Conservation (phyloP, 2,113 vertebrate genomes). For the Gila orcuttii region DNA sequence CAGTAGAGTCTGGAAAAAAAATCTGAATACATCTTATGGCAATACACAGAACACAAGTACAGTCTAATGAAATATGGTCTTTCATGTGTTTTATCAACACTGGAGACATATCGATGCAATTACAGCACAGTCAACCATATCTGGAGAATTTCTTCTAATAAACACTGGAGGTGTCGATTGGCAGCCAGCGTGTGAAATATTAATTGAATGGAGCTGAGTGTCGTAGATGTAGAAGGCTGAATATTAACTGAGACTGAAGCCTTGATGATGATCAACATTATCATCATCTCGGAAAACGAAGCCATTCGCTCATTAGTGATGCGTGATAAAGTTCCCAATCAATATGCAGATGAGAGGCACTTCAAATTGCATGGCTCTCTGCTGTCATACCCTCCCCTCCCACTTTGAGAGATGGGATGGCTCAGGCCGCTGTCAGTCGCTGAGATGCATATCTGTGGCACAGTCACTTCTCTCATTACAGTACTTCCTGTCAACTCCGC, state of each 20-base stretch:
- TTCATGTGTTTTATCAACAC: constrained; percentile 44
- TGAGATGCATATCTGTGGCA: constrained; percentile 41
- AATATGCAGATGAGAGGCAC: constrained; percentile 75
- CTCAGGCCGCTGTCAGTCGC: constrained; percentile 21
- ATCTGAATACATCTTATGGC: not conserved
- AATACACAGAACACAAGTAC: constrained; percentile 38
- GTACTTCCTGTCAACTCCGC: constrained; percentile 45
- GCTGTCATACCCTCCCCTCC: constrained; percentile 48
- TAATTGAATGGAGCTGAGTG: constrained; percentile 63
- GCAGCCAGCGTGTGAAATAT: constrained; percentile 50
- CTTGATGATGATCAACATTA: constrained; percentile 72
- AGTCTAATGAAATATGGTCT: constrained; percentile 36
- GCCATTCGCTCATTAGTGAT: constrained; percentile 69
- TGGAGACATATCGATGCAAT: constrained; percentile 49
- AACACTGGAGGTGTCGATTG: constrained; percentile 57
- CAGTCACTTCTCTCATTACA: constrained; percentile 39
- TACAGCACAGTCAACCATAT: constrained; percentile 54
- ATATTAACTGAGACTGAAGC: constrained; percentile 64
- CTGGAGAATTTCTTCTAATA: constrained; percentile 41
- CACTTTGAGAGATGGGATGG: constrained; percentile 33
- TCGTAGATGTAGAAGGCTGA: constrained; percentile 61
- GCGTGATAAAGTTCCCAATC: constrained; percentile 77
- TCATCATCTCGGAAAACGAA: constrained; percentile 62
- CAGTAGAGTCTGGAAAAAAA: not conserved
- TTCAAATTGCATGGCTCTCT: constrained; percentile 67